Evolutionary conservation across 1,140 invertebrate genomes (phyloP).

Genomic region (Anastrepha obliqua): DNA sequence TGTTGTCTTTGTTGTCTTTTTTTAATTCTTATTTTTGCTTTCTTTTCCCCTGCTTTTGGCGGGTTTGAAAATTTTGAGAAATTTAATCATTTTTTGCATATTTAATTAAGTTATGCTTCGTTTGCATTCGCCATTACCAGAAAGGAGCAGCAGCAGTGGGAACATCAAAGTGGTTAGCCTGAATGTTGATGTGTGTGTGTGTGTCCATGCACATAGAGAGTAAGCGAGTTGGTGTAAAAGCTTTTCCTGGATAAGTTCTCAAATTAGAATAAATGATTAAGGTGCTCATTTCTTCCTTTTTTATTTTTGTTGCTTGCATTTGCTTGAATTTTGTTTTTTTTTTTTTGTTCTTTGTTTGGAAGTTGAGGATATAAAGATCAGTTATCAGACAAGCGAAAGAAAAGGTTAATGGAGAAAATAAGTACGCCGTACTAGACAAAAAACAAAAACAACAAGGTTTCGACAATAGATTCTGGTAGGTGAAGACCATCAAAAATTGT

Average conservation of each 20-base stretch:
- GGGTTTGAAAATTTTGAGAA: constrained; percentile 38
- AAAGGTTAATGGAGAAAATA: too few species aligned
- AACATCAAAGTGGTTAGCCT: constrained; percentile 8
- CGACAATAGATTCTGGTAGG: too few species aligned
- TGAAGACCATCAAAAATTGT: too few species aligned
- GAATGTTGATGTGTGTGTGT: neutral
- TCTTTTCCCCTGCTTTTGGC: neutral
- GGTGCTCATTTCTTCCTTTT: neutral
- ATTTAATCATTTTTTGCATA: constrained; percentile 51
- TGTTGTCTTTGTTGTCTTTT: neutral
- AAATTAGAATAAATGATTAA: constrained; percentile 37
- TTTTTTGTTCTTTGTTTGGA: neutral
- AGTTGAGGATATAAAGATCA: too few species aligned
- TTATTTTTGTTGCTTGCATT: neutral
- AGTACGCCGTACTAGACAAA: too few species aligned
- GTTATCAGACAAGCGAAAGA: too few species aligned
- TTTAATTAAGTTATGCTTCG: constrained; percentile 44
- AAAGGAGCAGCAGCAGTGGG: neutral
- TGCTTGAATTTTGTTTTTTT: neutral
- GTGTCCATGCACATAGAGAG: neutral
- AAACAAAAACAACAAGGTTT: too few species aligned
- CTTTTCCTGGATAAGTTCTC: neutral
- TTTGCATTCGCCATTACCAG: constrained; percentile 20
- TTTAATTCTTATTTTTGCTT: neutral
- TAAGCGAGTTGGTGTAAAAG: constrained; percentile 1